Conservation (phyloP, 1,140 invertebrate species). For the Dufourea novaeangliae region DNA sequence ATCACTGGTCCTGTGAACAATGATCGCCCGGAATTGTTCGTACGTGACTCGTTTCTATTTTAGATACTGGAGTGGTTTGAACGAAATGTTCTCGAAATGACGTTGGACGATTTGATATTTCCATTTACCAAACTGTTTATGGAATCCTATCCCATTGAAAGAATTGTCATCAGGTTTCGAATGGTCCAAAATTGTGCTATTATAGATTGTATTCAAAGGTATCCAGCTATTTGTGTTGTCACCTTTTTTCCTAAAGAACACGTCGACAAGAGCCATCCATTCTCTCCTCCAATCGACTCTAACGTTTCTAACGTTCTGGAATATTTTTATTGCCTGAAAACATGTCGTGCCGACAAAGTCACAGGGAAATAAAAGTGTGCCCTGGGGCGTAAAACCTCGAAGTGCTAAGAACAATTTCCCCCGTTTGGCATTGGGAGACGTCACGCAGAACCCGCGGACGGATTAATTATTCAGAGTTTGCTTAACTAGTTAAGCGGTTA, state of each 20-base stretch:
- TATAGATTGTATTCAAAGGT: too few relatives aligned
- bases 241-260: too few relatives aligned
- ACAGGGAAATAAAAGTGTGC: not conserved
- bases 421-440: constrained; percentile 14
- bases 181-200: too few relatives aligned
- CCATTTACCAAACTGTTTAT: too few relatives aligned
- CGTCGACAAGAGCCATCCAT: not conserved
- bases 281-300: not conserved
- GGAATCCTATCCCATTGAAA: too few relatives aligned
- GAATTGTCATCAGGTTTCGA: too few relatives aligned
- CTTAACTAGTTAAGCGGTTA: constrained; percentile 19
- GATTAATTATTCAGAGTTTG: constrained; percentile 46
- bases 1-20: constrained; percentile 24
- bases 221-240: too few relatives aligned
- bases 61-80: not conserved
- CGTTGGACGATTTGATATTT: too few relatives aligned
- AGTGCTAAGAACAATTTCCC: not conserved
- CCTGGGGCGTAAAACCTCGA: not conserved
- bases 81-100: not conserved
- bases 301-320: not conserved
- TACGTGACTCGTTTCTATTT: constrained; percentile 1
- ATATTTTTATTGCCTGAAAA: not conserved
- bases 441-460: constrained; percentile 8
- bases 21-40: not conserved
- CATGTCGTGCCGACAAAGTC: too few relatives aligned